Percentiles rank a stretch among this genome's conserved stretches.
These are phyloP conservation scores for Callyntrura sp. DNA, from an alignment of 2,888 invertebrate species.

Conservation along the genomic window DNA sequence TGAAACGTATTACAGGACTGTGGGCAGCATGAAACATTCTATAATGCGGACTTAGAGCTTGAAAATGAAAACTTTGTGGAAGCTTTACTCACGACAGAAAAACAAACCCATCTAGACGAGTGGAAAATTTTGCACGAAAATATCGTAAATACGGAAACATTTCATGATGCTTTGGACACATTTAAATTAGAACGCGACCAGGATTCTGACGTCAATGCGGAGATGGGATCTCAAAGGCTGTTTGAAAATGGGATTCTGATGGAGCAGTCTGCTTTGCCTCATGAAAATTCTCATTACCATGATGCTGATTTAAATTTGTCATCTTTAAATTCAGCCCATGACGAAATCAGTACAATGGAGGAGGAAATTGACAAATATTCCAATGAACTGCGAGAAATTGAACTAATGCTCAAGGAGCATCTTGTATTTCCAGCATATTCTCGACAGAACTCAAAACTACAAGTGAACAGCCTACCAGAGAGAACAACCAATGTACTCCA, in stretches of 20 bases:
- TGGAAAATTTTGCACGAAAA: not conserved
- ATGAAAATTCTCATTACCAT: slow-evolving; percentile 28
- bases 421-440: not conserved
- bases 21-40: no score
- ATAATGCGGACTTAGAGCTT: no score
- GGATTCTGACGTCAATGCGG: slow-evolving; percentile 6
- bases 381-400: slow-evolving; percentile 54
- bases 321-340: not conserved
- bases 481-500: not conserved
- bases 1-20: not conserved
- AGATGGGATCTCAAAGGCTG: not conserved
- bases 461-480: not conserved
- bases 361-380: slow-evolving; percentile 28
- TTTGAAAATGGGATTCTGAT: not conserved
- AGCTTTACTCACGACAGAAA: no score
- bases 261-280: not conserved
- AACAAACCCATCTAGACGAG: no score
- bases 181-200: not conserved
- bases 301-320: slow-evolving; percentile 15
- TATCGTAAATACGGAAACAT: not conserved
- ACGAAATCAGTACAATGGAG: not conserved
- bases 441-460: no score
- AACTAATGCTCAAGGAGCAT: slow-evolving; percentile 46
- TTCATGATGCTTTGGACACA: not conserved
- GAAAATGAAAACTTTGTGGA: no score